Evolutionary conservation across 2,797 vertebrate genomes (phyloP).

Genomic region (Catamblyrhynchus diadema): DNA sequence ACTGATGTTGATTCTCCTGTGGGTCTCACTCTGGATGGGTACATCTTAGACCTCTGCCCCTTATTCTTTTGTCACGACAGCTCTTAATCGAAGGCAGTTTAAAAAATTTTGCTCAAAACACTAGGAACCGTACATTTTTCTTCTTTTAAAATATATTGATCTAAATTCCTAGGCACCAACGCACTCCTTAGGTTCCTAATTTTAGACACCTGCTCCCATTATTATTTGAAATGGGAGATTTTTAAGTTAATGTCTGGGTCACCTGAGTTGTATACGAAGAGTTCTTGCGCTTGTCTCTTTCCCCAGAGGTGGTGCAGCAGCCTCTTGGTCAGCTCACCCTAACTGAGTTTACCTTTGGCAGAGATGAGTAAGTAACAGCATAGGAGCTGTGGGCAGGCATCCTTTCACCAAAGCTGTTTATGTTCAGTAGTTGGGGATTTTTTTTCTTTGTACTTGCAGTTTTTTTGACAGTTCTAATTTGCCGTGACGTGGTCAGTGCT

Average conservation of each 20-base stretch:
- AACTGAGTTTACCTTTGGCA: background rate
- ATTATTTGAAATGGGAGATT: background rate
- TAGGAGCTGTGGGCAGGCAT: background rate
- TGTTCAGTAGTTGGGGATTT: slow-evolving; percentile 40
- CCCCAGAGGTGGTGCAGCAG: background rate
- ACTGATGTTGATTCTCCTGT: background rate
- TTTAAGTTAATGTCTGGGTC: background rate
- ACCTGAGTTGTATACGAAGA: background rate
- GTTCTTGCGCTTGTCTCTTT: background rate
- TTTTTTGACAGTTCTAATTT: slow-evolving; percentile 80
- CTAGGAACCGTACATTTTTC: background rate
- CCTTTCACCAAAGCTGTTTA: slow-evolving; percentile 52
- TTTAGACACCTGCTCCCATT: background rate
- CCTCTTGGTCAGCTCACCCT: background rate
- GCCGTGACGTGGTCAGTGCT: slow-evolving; percentile 80
- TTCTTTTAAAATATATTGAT: background rate
- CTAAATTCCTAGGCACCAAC: background rate
- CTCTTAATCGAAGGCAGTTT: background rate
- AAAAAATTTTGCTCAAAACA: background rate
- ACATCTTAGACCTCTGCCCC: background rate
- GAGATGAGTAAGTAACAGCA: background rate
- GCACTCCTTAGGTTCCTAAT: background rate
- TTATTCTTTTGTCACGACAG: background rate
- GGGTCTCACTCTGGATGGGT: background rate
- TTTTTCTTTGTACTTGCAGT: slow-evolving; percentile 70